Conservation (phyloP, 1,140 invertebrate genomes). For the Theocolax elegans region DNA sequence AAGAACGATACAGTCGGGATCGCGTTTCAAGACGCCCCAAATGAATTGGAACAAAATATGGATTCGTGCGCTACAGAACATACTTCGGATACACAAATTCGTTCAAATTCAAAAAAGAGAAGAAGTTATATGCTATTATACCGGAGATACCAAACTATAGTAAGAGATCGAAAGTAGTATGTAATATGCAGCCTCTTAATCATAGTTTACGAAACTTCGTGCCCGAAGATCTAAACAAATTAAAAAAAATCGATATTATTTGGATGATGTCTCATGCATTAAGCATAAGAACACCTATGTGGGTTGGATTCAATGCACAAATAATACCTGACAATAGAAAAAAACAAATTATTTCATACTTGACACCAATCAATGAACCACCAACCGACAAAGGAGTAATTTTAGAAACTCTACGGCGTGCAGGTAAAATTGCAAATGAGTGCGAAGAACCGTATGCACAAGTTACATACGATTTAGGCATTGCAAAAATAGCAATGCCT, state of each 20-base stretch:
- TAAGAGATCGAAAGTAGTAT: slow-evolving; percentile 45
- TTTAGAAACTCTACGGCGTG: slow-evolving; percentile 27
- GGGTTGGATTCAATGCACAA: slow-evolving; percentile 46
- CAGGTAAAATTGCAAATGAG: slow-evolving; percentile 17
- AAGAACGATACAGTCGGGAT: background rate
- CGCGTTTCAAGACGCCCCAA: background rate
- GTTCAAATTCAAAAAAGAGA: slow-evolving; percentile 9
- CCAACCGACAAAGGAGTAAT: slow-evolving; percentile 54
- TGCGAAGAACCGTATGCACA: slow-evolving; percentile 49
- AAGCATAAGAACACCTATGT: slow-evolving; percentile 44
- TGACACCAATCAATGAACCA: slow-evolving; percentile 52
- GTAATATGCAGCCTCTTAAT: slow-evolving; percentile 36
- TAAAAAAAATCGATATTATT: slow-evolving; percentile 28
- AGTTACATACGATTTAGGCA: slow-evolving; percentile 59
- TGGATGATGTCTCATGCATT: slow-evolving; percentile 41
- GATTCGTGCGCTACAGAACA: background rate
- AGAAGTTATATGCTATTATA: slow-evolving; percentile 40
- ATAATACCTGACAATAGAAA: slow-evolving; percentile 28
- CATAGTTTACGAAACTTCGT: background rate
- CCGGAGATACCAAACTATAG: slow-evolving; percentile 42
- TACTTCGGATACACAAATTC: background rate
- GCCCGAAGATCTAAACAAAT: background rate
- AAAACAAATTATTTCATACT: slow-evolving; percentile 48
- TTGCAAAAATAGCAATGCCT: slow-evolving; percentile 58
- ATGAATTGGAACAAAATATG: background rate